A percentile compares a stretch with the other conserved stretches of the same genome.
These are phyloP conservation scores for Gryllus longicercus DNA, from an alignment of 2,888 invertebrate species.

Conservation along the genomic window DNA sequence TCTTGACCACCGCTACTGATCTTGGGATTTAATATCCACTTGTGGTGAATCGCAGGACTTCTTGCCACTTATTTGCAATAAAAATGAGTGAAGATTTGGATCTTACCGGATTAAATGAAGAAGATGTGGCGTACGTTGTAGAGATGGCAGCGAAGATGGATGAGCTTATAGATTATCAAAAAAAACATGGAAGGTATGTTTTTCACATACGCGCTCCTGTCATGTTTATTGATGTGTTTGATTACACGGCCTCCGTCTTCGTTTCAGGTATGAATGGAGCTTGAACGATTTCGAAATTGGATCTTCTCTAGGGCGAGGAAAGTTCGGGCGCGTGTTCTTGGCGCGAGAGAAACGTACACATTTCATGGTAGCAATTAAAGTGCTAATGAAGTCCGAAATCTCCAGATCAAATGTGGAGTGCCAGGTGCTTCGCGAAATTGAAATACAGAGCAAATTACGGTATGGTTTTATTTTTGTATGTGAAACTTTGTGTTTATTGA, in stretches of 20 bases:
- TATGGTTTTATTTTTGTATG: constrained; percentile 41
- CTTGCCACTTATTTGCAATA: too few species aligned
- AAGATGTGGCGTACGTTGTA: background rate
- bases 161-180: background rate
- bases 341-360: constrained; percentile 78
- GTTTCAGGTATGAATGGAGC: constrained; percentile 65
- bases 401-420: constrained; percentile 69
- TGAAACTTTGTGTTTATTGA: too few species aligned
- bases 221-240: background rate
- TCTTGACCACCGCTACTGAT: too few species aligned
- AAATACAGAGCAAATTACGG: constrained; percentile 80
- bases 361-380: constrained; percentile 73
- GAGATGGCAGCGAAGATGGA: background rate
- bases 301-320: constrained; percentile 81
- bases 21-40: too few species aligned
- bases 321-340: constrained; percentile 88
- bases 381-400: constrained; percentile 79
- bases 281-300: constrained; percentile 84
- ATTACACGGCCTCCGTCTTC: background rate
- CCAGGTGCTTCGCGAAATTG: constrained; percentile 85
- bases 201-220: background rate
- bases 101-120: background rate
- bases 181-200: background rate
- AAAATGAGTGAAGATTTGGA: too few species aligned
- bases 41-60: too few species aligned